Conservation (phyloP, 2,113 vertebrate species). For the Furnarius figulus region DNA sequence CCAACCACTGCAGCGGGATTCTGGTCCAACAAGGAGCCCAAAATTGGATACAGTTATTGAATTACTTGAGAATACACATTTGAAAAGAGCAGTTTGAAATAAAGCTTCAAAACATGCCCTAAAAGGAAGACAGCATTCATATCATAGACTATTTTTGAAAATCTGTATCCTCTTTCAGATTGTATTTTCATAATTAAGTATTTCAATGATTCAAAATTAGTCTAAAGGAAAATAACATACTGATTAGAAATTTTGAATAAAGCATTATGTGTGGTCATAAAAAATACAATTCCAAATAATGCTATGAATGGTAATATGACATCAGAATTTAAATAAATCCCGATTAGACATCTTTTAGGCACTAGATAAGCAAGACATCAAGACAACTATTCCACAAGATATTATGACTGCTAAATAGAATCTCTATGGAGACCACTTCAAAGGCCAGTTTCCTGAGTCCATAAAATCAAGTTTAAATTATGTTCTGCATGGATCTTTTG, state of each 20-base stretch:
- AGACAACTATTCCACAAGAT: not conserved
- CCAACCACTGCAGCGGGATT: accelerated
- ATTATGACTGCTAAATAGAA: not conserved
- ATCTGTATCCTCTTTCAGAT: not conserved
- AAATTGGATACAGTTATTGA: accelerated
- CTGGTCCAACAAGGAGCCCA: not conserved
- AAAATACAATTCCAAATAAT: not conserved
- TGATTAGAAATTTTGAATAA: not conserved
- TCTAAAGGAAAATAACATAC: not conserved
- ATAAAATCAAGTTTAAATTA: constrained; percentile 30
- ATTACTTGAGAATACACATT: not conserved
- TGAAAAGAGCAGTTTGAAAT: not conserved
- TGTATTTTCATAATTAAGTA: not conserved
- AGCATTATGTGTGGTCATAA: not conserved
- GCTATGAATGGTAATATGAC: not conserved
- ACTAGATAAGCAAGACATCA: not conserved
- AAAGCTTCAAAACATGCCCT: not conserved
- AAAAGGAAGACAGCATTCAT: not conserved
- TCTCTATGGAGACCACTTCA: constrained; percentile 6
- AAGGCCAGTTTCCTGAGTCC: not conserved
- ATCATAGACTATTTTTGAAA: not conserved
- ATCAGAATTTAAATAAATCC: not conserved
- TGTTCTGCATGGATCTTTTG: not conserved
- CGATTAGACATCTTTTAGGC: not conserved
- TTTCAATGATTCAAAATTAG: not conserved